Conservation (phyloP, 2,888 invertebrate species). For the Disparrhopalites patrizii region DNA sequence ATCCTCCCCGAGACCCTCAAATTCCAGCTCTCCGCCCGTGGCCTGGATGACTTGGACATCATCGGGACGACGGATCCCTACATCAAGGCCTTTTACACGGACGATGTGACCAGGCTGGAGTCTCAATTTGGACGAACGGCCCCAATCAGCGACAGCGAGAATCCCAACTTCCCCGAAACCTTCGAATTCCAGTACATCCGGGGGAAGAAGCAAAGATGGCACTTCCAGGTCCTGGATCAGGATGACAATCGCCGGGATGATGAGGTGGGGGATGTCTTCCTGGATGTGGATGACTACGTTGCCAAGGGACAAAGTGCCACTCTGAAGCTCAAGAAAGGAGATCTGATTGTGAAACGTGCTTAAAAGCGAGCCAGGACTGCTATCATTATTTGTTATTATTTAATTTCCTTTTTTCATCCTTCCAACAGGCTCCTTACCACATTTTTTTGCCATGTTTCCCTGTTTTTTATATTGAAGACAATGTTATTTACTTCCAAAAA, state of each 20-base stretch:
- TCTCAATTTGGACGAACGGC: slow-evolving; percentile 34
- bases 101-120: slow-evolving; percentile 36
- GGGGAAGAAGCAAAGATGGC: slow-evolving; percentile 42
- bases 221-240: slow-evolving; percentile 45
- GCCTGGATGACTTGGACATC: slow-evolving; percentile 33
- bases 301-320: slow-evolving; percentile 35
- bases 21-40: slow-evolving; percentile 41
- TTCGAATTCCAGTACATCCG: slow-evolving; percentile 40
- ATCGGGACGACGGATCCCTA: slow-evolving; percentile 42
- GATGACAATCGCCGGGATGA: slow-evolving; percentile 45
- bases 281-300: slow-evolving; percentile 42
- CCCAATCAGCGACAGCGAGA: slow-evolving; percentile 42
- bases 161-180: slow-evolving; percentile 40
- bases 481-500: too few relatives aligned
- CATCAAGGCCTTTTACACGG: slow-evolving; percentile 37
- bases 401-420: too few relatives aligned
- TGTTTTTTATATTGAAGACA: too few relatives aligned
- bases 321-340: slow-evolving; percentile 41
- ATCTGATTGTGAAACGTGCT: slow-evolving; percentile 30
- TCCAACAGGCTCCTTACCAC: too few relatives aligned
- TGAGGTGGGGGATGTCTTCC: slow-evolving; percentile 40
- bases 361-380: too few relatives aligned
- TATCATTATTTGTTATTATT: too few relatives aligned
- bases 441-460: too few relatives aligned
- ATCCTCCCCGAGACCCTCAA: slow-evolving; percentile 25